Evolutionary conservation across 1,140 invertebrate genomes (phyloP).

Genomic region (Trachymyrmex septentrionalis): DNA sequence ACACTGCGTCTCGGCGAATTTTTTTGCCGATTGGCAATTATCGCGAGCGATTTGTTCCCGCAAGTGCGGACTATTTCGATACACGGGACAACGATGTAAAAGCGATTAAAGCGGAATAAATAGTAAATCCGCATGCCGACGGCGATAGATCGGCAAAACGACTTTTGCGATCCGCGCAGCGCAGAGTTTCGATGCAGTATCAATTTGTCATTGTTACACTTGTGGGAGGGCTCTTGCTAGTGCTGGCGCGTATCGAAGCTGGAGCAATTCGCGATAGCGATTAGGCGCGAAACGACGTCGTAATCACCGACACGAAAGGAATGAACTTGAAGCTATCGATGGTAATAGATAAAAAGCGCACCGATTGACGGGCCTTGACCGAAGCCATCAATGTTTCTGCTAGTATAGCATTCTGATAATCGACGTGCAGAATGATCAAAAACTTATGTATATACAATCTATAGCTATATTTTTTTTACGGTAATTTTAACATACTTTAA

Average conservation of each 20-base stretch:
- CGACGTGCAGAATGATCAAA: slow-evolving; percentile 17
- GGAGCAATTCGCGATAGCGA: slow-evolving; percentile 29
- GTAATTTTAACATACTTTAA: not conserved
- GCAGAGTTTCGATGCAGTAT: slow-evolving; percentile 16
- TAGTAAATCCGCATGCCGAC: slow-evolving; percentile 54
- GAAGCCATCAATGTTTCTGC: slow-evolving; percentile 55
- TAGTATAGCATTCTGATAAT: not conserved
- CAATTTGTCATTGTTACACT: slow-evolving; percentile 61
- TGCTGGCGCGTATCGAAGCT: not conserved
- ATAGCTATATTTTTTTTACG: not conserved
- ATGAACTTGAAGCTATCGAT: slow-evolving; percentile 69
- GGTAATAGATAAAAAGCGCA: slow-evolving; percentile 68
- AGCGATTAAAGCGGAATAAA: slow-evolving; percentile 56
- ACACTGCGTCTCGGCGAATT: slow-evolving; percentile 35
- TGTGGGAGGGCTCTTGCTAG: slow-evolving; percentile 10
- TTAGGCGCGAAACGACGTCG: slow-evolving; percentile 40
- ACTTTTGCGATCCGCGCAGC: slow-evolving; percentile 26
- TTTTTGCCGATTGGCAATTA: slow-evolving; percentile 58
- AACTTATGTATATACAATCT: not conserved
- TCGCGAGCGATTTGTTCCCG: slow-evolving; percentile 50
- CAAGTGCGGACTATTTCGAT: slow-evolving; percentile 25
- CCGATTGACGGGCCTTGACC: slow-evolving; percentile 78
- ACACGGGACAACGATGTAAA: not conserved
- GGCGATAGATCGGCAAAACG: slow-evolving; percentile 42
- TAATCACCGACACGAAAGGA: slow-evolving; percentile 63